Evolutionary conservation across 2,113 vertebrate genomes (phyloP).

Genomic region (Grantiella picta): DNA sequence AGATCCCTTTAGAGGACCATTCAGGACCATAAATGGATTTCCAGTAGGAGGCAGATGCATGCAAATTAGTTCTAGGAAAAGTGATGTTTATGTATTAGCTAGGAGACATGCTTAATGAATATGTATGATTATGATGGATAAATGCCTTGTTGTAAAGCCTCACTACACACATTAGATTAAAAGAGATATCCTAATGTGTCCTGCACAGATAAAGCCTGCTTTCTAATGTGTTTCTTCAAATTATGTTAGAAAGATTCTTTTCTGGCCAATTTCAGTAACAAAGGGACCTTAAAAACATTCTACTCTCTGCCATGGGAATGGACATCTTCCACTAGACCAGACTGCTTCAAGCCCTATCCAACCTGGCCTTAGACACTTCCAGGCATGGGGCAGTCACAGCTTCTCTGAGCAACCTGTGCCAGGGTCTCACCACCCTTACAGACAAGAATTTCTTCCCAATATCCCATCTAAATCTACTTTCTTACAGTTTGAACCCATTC

Average conservation of each 20-base stretch:
- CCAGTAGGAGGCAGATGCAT: neutral
- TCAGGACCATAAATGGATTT: neutral
- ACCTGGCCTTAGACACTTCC: neutral
- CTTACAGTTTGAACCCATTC: neutral
- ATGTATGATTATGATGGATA: neutral
- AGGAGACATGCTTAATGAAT: neutral
- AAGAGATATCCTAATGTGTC: neutral
- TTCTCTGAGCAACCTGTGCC: neutral
- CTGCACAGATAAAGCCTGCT: neutral
- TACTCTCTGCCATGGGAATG: neutral
- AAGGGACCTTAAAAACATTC: neutral
- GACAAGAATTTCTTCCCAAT: neutral
- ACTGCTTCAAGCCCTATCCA: neutral
- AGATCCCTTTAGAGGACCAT: neutral
- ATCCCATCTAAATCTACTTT: neutral
- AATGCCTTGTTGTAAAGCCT: neutral
- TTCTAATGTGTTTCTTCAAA: neutral
- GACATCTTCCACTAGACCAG: neutral
- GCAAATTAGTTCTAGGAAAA: neutral
- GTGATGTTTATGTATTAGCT: neutral
- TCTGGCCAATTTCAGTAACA: neutral
- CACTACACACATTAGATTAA: neutral
- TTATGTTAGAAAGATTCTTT: neutral
- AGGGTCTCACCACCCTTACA: neutral
- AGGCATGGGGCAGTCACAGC: neutral